These are phyloP conservation scores for Notolabrus celidotus DNA, from an alignment of 2,797 vertebrate genomes.

Conservation along the genomic window DNA sequence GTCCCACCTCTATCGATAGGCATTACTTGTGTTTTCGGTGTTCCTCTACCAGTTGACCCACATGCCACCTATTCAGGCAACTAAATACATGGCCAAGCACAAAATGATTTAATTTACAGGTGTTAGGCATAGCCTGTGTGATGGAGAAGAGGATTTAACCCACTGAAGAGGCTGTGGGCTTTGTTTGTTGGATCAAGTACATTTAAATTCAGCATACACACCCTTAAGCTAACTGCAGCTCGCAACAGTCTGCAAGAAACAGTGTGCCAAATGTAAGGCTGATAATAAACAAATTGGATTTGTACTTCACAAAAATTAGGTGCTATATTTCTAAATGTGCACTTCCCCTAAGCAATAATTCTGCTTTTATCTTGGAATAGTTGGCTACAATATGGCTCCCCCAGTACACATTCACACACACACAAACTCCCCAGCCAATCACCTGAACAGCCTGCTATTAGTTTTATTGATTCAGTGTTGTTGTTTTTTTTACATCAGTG, in stretches of 20 bases:
- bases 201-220: slow-evolving; percentile 3
- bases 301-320: slow-evolving; percentile 4
- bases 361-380: slow-evolving; percentile 10
- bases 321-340: background rate
- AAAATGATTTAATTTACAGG: background rate
- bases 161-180: background rate
- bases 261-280: background rate
- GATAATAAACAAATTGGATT: background rate
- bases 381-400: background rate
- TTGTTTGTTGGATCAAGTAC: background rate
- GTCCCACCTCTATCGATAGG: background rate
- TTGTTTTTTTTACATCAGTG: slow-evolving; percentile 36
- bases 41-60: background rate
- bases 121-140: background rate
- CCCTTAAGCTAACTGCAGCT: background rate
- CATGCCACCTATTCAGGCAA: background rate
- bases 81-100: background rate
- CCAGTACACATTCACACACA: background rate
- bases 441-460: background rate
- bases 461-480: slow-evolving; percentile 33
- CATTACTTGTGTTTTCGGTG: background rate
- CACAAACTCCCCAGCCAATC: background rate
- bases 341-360: slow-evolving; percentile 10
- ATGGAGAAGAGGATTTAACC: background rate
- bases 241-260: background rate